Conservation (phyloP, 35 echinoderm and acorn worm species). For the Amphiura filiformis region DNA sequence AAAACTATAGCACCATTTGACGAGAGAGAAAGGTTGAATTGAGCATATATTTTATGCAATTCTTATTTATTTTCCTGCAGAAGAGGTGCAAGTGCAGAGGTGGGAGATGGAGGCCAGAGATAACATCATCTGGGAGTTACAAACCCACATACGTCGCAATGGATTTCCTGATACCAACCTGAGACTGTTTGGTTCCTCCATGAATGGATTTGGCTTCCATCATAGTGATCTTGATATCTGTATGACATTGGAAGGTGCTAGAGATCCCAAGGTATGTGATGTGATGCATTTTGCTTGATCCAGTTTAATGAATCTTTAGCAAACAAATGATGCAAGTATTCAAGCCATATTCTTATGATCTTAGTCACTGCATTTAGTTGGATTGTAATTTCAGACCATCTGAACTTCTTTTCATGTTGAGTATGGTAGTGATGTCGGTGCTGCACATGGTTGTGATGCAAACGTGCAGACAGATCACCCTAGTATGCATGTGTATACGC, state of each 20-base stretch:
- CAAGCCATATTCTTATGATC: too few species aligned
- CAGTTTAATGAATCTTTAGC: background rate
- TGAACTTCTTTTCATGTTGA: too few species aligned
- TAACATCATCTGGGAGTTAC: constrained; percentile 29
- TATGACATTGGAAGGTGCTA: constrained; percentile 59
- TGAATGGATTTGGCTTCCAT: constrained; percentile 93
- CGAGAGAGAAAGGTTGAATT: too few species aligned
- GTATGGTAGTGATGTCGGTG: too few species aligned
- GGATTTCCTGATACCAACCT: constrained; percentile 29
- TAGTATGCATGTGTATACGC: too few species aligned
- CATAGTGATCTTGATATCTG: constrained; percentile 93
- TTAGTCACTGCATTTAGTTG: too few species aligned
- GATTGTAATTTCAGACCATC: too few species aligned
- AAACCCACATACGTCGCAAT: constrained; percentile 31
- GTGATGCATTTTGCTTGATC: background rate
- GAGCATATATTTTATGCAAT: too few species aligned
- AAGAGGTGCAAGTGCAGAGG: constrained; percentile 17
- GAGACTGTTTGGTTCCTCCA: constrained; percentile 78
- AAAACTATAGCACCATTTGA: too few species aligned
- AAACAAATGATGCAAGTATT: background rate
- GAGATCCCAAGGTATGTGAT: constrained; percentile 59
- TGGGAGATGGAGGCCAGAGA: constrained; percentile 39
- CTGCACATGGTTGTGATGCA: too few species aligned
- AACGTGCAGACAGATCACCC: too few species aligned
- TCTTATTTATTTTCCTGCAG: constrained; percentile 12